Evolutionary conservation across 2,888 invertebrate genomes (phyloP), one percentile per base, ranked within the genome.

Genomic region (Emesis furor): DNA sequence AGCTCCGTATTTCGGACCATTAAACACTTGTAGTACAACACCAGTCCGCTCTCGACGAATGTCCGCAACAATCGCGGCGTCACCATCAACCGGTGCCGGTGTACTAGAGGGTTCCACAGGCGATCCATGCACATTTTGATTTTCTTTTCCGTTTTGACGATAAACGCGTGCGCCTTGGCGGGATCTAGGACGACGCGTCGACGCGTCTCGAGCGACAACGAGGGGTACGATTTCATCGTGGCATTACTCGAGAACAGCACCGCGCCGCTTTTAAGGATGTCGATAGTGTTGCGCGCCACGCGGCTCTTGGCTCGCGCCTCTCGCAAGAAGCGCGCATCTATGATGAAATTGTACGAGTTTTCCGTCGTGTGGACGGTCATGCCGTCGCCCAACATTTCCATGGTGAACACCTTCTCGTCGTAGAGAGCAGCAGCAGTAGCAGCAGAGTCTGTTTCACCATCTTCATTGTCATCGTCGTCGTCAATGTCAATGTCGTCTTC

Each of bases 11-110:
- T 35, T 30, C n/a, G 68, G 37, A 68, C 68, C 14, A 68, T 14
- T n/a, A 68, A 35, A 68, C 68, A 68, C 68, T 35, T 37, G 68
- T 68, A 68, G 68, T 68, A 68, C 35, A 68, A 8, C 68, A 68
- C 68, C 68, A 68, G n/a, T 68, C 68, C 68, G 68, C 68, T 68
- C 68, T 68, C 68, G 68, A 68, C 37, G n/a, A 68, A 68, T 14
- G n/a, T 35, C 35, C 68, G 68, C 68, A 68, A 30, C 35, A 68
- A 68, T 68, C 68, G 68, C 14, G 68, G 68, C n/a, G 68, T 68
- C 68, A 68, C 68, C 35, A 35, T 35, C 68, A 68, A 68, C 35
- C 68, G 68, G 68, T 68, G 68, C 35, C 68, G 68, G 68, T 68
- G 68, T 35, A 68, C 68, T 35, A 68, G n/a, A 68, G 68, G 68